Evolutionary conservation across 2,888 invertebrate species (phyloP), one percentile per base, ranked within the genome.

Genomic region (Nineta flava): DNA sequence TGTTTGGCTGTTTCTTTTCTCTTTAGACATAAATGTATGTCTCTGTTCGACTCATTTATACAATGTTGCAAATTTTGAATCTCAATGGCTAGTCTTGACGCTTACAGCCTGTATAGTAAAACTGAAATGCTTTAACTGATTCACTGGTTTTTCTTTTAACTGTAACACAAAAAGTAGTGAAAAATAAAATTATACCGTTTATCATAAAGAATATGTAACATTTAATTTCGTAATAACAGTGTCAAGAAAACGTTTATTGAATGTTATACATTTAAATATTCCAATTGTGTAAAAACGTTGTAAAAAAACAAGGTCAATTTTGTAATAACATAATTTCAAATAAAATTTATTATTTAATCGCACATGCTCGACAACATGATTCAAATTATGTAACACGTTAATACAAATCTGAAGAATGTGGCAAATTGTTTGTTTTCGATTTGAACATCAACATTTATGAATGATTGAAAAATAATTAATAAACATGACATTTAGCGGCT

Each of bases 401-500:
- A 9, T 61, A 51, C 55, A 58, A 42, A 56, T 63, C 45, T 56
- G 59, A 52, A 55, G 60, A 51, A 56, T 62, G 54, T 51, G 59
- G 64, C 52, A 61, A 65, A 53, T 62, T 64, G 55, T 69, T 51
- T 41, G 10, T n/a, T n/a, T n/a, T n/a, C n/a, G n/a, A n/a, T n/a
- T n/a, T n/a, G n/a, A n/a, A n/a, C n/a, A n/a, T n/a, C n/a, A n/a
- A n/a, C n/a, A n/a, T n/a, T n/a, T n/a, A n/a, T n/a, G n/a, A n/a
- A n/a, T n/a, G n/a, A n/a, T n/a, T n/a, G n/a, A n/a, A n/a, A n/a
- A n/a, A n/a, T n/a, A n/a, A n/a, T n/a, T n/a, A n/a, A n/a, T n/a
- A n/a, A n/a, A n/a, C n/a, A n/a, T n/a, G n/a, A n/a, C n/a, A n/a
- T n/a, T n/a, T n/a, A n/a, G n/a, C n/a, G n/a, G n/a, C n/a, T n/a